phyloP scores from a whole-genome alignment of 2,888 invertebrate genomes.

The Pogonocherus hispidulus region DNA sequence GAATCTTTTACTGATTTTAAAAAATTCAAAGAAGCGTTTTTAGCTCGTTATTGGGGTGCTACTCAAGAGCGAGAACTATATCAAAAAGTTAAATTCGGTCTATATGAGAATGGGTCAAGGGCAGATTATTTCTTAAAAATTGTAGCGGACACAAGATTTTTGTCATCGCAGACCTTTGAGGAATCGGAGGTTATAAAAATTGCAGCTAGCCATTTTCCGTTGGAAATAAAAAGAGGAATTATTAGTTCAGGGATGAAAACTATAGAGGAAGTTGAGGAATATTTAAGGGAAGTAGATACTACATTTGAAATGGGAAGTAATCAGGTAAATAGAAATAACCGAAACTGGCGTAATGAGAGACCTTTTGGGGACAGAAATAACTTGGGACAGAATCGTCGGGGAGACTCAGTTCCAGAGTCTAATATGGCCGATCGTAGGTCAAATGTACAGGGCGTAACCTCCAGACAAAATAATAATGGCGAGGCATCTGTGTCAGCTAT shows the following conservation, averaged over 20 bases:
- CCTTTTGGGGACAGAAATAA: neutral
- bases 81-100: conserved; percentile 29
- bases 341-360: conserved; percentile 1
- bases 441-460: neutral
- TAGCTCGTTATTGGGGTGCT: conserved; percentile 30
- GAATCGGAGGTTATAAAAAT: conserved; percentile 28
- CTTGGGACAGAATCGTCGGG: neutral
- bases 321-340: neutral
- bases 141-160: conserved; percentile 25
- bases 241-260: conserved; percentile 29
- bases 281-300: conserved; percentile 26
- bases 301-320: neutral
- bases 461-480: neutral
- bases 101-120: conserved; percentile 31
- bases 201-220: conserved; percentile 28
- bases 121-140: conserved; percentile 39
- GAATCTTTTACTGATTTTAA: conserved; percentile 7
- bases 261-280: conserved; percentile 32
- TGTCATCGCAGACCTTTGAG: neutral
- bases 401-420: neutral
- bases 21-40: conserved; percentile 29
- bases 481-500: neutral
- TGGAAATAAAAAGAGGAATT: conserved; percentile 27
- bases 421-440: neutral
- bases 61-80: conserved; percentile 29